Percentiles rank a stretch among this genome's conserved stretches.
Evolutionary conservation across 2,113 vertebrate species (phyloP).

Genomic region (Dissostichus mawsoni): DNA sequence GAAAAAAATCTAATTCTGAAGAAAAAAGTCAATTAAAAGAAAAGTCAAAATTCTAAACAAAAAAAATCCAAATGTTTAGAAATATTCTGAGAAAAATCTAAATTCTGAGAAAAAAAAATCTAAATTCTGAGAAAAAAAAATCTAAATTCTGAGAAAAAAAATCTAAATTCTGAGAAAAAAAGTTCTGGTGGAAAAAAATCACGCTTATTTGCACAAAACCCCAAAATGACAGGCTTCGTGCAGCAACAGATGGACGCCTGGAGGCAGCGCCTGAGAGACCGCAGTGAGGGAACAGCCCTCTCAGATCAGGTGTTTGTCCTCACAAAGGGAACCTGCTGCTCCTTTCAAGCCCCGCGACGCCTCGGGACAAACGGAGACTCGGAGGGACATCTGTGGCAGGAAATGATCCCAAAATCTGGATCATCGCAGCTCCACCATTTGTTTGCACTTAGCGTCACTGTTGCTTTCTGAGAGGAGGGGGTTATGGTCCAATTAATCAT

Average conservation of each 20-base stretch:
- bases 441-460: conserved; percentile 82
- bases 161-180: too few species aligned
- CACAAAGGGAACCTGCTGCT: conserved; percentile 81
- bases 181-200: too few species aligned
- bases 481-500: conserved; percentile 18
- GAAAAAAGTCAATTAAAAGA: too few species aligned
- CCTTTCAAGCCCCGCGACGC: conserved; percentile 70
- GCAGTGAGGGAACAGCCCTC: conserved; percentile 65
- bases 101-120: too few species aligned
- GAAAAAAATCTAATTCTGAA: too few species aligned
- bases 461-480: conserved; percentile 66
- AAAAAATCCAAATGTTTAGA: too few species aligned
- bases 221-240: conserved; percentile 31
- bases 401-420: conserved; percentile 79
- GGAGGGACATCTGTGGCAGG: conserved; percentile 81
- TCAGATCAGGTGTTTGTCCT: conserved; percentile 78
- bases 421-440: conserved; percentile 78
- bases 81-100: too few species aligned
- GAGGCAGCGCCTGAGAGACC: conserved; percentile 71
- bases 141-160: too few species aligned
- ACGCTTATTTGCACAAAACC: too few species aligned
- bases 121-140: too few species aligned
- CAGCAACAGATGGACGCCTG: conserved; percentile 81
- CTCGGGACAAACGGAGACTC: conserved; percentile 74
- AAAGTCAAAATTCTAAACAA: too few species aligned